These are phyloP conservation scores for Serranus cabrilla DNA, from an alignment of 2,797 vertebrate species.

Conservation along the genomic window DNA sequence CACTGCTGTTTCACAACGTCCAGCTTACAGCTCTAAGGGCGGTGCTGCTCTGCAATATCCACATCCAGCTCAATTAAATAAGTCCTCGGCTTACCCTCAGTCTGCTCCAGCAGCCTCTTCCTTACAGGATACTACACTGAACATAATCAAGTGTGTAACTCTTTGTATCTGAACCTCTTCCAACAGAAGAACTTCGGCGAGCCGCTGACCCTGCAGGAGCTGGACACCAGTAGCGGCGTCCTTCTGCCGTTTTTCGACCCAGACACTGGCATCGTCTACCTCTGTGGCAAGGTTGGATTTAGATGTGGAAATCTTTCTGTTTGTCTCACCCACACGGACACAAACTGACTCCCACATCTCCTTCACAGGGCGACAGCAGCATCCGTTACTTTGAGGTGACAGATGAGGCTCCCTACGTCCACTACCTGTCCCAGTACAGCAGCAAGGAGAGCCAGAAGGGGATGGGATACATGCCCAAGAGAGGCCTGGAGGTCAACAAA, in stretches of 20 bases:
- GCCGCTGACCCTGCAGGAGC: constrained; percentile 90
- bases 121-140: background rate
- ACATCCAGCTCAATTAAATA: constrained; percentile 6
- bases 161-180: background rate
- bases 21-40: constrained; percentile 24
- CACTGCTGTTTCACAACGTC: constrained; percentile 38
- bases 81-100: constrained; percentile 31
- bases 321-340: background rate
- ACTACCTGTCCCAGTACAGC: constrained; percentile 92
- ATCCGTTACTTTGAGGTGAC: constrained; percentile 96
- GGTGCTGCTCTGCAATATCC: constrained; percentile 12
- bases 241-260: constrained; percentile 93
- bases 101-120: background rate
- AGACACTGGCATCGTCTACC: constrained; percentile 92
- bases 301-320: constrained; percentile 10
- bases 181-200: constrained; percentile 85
- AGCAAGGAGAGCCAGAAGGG: constrained; percentile 95
- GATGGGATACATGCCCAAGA: constrained; percentile 95
- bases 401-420: constrained; percentile 90
- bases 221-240: constrained; percentile 94
- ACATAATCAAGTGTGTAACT: background rate
- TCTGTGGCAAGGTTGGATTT: constrained; percentile 90
- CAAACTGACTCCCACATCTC: constrained; percentile 12
- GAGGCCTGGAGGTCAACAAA: constrained; percentile 94
- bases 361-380: constrained; percentile 92